Conservation (phyloP, 1,140 invertebrate genomes). For the Triops cancriformis region DNA sequence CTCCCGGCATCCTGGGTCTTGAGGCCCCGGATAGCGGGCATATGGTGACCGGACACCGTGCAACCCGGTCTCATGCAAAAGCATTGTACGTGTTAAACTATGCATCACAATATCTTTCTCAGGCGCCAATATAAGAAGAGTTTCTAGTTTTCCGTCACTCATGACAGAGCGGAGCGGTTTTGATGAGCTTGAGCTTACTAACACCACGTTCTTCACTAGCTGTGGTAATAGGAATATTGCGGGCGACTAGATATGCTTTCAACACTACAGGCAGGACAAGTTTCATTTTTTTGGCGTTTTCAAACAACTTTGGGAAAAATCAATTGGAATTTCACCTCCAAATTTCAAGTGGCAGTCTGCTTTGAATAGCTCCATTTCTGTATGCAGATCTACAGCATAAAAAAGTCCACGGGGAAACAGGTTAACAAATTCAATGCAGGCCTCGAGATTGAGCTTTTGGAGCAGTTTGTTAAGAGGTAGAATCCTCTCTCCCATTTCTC, state of each 20-base stretch:
- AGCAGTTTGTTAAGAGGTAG: not conserved
- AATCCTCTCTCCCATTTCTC: not conserved
- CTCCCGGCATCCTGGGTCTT: too few relatives aligned
- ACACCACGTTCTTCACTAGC: not conserved
- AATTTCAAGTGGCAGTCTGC: not conserved
- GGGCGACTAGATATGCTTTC: not conserved
- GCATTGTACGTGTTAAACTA: too few relatives aligned
- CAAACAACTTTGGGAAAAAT: not conserved
- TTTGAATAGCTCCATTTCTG: slow-evolving; percentile 16
- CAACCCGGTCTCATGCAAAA: too few relatives aligned
- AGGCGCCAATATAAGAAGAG: not conserved
- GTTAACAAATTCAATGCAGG: not conserved
- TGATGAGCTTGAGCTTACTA: not conserved
- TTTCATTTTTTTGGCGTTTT: not conserved
- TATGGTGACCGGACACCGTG: too few relatives aligned
- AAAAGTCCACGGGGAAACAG: not conserved
- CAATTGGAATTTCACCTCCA: not conserved
- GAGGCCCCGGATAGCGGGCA: too few relatives aligned
- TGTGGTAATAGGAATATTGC: not conserved
- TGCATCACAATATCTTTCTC: slow-evolving; percentile 20
- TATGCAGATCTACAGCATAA: not conserved
- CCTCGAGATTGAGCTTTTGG: not conserved
- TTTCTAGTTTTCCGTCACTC: not conserved
- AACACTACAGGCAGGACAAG: not conserved
- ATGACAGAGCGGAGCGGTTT: not conserved